Evolutionary conservation across 2,888 invertebrate species (phyloP), one percentile per base, ranked within the genome.

Genomic region (Palloptera scutellata): DNA sequence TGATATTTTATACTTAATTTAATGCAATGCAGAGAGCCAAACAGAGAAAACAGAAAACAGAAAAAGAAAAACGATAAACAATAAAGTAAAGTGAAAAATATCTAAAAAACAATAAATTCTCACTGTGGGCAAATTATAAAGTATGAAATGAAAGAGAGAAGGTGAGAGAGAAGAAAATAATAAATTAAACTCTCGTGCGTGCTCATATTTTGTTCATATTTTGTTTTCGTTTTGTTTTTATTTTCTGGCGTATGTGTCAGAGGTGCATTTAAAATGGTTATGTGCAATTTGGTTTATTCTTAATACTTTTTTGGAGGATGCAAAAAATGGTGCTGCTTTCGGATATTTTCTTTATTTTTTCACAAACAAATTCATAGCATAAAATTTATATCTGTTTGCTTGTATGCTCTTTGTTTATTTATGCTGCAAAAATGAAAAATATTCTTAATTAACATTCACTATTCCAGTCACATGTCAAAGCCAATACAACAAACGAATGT

Each of bases 371-470:
- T 58, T 19, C 40, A 48, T 45, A 20, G 52, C 20, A 52, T 20
- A 58, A 59, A 52, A 51, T 55, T 43, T 43, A 54, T 42, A 53
- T 42, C 67, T 72, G 69, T 19, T 58, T 15, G 6, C 15, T 51
- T 54, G 43, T 45, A 5, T 17, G 19, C 8, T 43, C 40, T 57
- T 61, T 19, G 15, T 45, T 61, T 61, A 53, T 54, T 61, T 57
- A 10, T 45, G 5, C 10, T 30, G 51, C 20, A n/a, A 11, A 45
- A 19, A 40, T 53, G 48, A 60, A 42, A 20, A 45, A 67, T 58
- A 61, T 54, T 41, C 51, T 70, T 69, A 68, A 69, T 69, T 64
- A 72, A 69, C 69, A 70, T 72, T 67, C 64, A 61, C 66, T 62
- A 72, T 64, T 71, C 64, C 66, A 63, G 61, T 69, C 62, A 62